Base-by-base conservation (phyloP, 2,888 invertebrate species). In the Meiosimyza decipiens region DNA sequence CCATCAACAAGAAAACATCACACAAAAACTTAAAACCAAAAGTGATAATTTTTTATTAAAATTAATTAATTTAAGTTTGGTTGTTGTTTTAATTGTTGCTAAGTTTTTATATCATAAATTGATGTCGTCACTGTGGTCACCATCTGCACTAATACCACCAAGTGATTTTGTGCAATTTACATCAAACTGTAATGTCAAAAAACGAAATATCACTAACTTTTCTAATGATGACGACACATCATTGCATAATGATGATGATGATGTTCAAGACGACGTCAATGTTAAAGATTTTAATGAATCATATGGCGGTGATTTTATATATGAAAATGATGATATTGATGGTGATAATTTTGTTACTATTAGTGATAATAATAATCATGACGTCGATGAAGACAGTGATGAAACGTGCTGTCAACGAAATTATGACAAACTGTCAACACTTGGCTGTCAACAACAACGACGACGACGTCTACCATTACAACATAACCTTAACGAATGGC, bases 341-440 rank as follows among this genome's bases (percentile, higher is more conserved):
- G 62, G 66, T 73, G 78, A 77, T 76, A 77, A 77, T 80, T 79
- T 77, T 79, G 80, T 77, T 68, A 54, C 13, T 54, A 59, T 57
- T 67, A 71, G 65, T 63, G 50, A 16, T 71, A 28, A 40, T 70
- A 50, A 47, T 71, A 54, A 71, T 74, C 47, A 49, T 73, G 71
- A 65, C 70, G 69, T 70, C 63, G 69, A 54, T 73, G 68, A 79
- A 81, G 74, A 73, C 75, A 75, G 69, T 73, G 73, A 73, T 75
- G 74, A 77, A 76, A 75, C 71, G 72, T 73, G 72, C 74, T 74
- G 76, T 75, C 77, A 75, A 70, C 76, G 72, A 77, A 80, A 76
- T 80, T 80, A 81, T 82, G 81, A 83, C 78, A 79, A 84, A 82
- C 82, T 83, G 84, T 84, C 82, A 81, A 79, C 78, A 81, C 67